Evolutionary conservation across 1,140 invertebrate species (phyloP).

Genomic region (Potamilus streckersoni): DNA sequence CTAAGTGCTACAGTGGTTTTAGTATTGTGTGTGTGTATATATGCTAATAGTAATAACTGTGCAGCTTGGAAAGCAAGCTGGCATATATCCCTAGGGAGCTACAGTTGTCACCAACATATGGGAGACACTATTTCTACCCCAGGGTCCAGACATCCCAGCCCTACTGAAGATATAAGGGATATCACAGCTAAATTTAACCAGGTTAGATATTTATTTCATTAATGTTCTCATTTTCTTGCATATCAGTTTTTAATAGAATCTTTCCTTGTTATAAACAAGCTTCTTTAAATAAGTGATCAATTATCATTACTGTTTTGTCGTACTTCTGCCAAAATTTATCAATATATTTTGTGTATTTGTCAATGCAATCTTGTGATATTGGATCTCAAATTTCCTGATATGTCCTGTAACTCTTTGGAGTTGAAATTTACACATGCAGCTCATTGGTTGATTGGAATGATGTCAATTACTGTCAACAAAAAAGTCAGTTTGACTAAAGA

Average conservation of each 20-base stretch:
- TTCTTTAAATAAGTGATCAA: no score
- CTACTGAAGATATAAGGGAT: background rate
- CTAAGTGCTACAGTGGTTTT: background rate
- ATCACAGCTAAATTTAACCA: background rate
- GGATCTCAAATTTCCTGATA: no score
- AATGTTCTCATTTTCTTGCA: background rate
- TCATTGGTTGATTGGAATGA: no score
- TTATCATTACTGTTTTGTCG: no score
- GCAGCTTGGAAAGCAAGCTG: background rate
- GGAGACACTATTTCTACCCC: conserved; percentile 3
- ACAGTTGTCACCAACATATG: background rate
- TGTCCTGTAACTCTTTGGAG: no score
- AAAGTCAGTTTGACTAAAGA: no score
- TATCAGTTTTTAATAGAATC: background rate
- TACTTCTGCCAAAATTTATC: no score
- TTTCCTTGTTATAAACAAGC: no score
- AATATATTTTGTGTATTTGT: no score
- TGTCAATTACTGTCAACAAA: no score
- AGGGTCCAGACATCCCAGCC: background rate
- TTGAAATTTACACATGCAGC: no score
- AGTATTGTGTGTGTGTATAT: background rate
- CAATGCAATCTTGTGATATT: no score
- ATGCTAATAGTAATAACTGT: background rate
- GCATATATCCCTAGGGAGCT: background rate
- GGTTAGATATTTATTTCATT: background rate